Evolutionary conservation across 2,797 vertebrate species (phyloP).

Genomic region (Sebastes iracundus): DNA sequence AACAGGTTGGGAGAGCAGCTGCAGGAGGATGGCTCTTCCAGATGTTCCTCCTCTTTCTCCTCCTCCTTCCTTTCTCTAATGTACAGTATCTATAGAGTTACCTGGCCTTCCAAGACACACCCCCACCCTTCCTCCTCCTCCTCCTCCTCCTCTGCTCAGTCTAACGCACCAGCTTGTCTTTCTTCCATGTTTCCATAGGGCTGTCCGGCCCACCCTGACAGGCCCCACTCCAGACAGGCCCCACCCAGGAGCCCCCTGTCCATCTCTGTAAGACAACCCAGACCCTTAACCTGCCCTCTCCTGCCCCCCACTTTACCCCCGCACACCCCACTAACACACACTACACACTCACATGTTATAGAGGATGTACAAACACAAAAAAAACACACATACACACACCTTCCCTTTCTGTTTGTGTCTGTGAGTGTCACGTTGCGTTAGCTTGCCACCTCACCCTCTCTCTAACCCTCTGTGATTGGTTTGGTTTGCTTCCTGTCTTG

Average conservation of each 20-base stretch:
- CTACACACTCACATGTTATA: not conserved
- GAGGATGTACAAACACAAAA: not conserved
- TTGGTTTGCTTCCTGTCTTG: constrained; percentile 40
- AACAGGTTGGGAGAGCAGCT: constrained; percentile 1
- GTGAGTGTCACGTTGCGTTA: constrained; percentile 40
- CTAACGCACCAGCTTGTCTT: constrained; percentile 78
- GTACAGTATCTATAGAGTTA: constrained; percentile 9
- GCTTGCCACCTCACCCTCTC: constrained; percentile 48
- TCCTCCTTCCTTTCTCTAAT: constrained; percentile 26
- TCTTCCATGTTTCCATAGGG: constrained; percentile 79
- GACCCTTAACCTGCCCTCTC: constrained; percentile 25
- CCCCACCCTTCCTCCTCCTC: not conserved
- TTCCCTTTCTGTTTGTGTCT: constrained; percentile 19
- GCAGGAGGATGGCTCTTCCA: constrained; percentile 10
- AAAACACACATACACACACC: not conserved
- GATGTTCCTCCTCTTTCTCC: not conserved
- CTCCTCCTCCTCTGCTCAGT: constrained; percentile 35
- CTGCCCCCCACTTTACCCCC: not conserved
- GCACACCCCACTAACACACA: constrained; percentile 27
- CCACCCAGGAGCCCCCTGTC: constrained; percentile 84
- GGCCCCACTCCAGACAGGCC: constrained; percentile 83
- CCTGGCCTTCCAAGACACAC: constrained; percentile 36
- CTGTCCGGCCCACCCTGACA: constrained; percentile 82
- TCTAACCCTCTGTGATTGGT: constrained; percentile 41
- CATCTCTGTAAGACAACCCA: constrained; percentile 83